These are phyloP conservation scores for Zygothrica quintamaculata DNA, from an alignment of 2,888 invertebrate genomes.

Conservation along the genomic window DNA sequence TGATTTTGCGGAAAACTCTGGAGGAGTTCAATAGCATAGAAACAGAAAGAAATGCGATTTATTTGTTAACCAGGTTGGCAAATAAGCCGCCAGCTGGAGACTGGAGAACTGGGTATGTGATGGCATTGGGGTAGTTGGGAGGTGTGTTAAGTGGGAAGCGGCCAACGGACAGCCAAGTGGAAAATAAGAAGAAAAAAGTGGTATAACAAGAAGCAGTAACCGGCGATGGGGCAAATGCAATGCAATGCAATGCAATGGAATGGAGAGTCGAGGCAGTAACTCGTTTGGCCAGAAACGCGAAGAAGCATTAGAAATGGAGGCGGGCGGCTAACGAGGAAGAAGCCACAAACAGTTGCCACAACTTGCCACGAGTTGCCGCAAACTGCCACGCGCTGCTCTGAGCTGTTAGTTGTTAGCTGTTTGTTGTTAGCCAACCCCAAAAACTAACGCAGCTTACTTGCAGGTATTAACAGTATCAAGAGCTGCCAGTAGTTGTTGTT, in stretches of 20 bases:
- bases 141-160: conserved; percentile 8
- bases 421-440: too few species aligned
- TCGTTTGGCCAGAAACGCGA: conserved; percentile 73
- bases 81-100: conserved; percentile 57
- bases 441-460: conserved; percentile 11
- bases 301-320: conserved; percentile 66
- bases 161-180: conserved; percentile 67
- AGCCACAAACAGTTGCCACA: conserved; percentile 78
- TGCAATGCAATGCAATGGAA: conserved; percentile 30
- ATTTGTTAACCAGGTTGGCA: conserved; percentile 83
- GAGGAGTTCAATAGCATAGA: conserved; percentile 84
- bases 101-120: too few species aligned
- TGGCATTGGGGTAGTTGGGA: not conserved
- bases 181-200: conserved; percentile 60
- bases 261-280: conserved; percentile 44
- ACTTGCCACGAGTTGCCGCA: conserved; percentile 49
- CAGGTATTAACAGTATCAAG: conserved; percentile 10
- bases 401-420: not conserved
- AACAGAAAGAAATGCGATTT: conserved; percentile 81
- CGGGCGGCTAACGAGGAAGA: conserved; percentile 43
- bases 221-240: conserved; percentile 36
- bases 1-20: conserved; percentile 80
- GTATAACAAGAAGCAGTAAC: conserved; percentile 74
- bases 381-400: conserved; percentile 47
- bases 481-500: too few species aligned